These are phyloP conservation scores for Luscinia megarhynchos DNA, from an alignment of 2,797 vertebrate species.

Conservation along the genomic window DNA sequence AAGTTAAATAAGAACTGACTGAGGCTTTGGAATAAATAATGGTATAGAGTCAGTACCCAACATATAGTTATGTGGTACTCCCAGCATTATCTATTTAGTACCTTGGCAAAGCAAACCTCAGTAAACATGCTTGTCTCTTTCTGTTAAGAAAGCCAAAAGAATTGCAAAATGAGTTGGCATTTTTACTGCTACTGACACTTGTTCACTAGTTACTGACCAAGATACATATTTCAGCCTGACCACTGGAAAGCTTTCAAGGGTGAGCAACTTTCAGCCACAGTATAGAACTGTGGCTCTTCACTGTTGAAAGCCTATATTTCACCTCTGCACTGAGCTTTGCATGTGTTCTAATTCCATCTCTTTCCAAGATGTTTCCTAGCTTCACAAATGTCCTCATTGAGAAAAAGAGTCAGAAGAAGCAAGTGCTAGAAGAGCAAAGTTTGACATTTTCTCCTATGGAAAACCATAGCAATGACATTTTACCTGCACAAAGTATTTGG, in stretches of 20 bases:
- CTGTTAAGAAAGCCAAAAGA: not conserved
- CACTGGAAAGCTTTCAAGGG: not conserved
- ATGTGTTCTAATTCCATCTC: not conserved
- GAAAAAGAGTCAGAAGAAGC: not conserved
- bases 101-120: not conserved
- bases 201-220: not conserved
- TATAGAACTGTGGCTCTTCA: not conserved
- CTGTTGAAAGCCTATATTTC: not conserved
- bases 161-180: not conserved
- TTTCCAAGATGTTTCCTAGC: not conserved
- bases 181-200: not conserved
- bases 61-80: not conserved
- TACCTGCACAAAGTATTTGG: not conserved
- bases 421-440: not conserved
- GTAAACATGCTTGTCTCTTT: not conserved
- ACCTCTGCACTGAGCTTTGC: not conserved
- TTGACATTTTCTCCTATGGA: slow-evolving; percentile 14
- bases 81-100: not conserved
- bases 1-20: not conserved
- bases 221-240: not conserved
- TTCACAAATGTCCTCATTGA: not conserved
- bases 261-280: not conserved
- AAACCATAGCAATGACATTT: not conserved
- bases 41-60: not conserved
- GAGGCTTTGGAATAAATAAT: not conserved